Evolutionary conservation across 2,888 invertebrate species (phyloP).

Genomic region (Pseudeuparius sepicola): DNA sequence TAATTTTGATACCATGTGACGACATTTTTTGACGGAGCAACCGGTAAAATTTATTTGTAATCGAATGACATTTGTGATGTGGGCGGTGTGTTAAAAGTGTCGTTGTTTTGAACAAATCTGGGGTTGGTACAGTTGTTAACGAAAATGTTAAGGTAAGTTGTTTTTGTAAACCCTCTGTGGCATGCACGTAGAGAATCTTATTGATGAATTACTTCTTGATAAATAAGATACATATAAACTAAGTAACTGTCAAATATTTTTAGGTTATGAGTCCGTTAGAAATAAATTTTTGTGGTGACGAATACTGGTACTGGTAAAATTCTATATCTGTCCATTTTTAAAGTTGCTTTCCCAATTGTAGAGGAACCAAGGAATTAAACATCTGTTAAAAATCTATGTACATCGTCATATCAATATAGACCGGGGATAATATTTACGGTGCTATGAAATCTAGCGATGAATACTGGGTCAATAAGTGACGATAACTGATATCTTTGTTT

Average conservation of each 20-base stretch:
- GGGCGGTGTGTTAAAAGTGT: constrained; percentile 1
- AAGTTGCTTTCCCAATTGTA: no score
- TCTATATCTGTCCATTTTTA: constrained; percentile 1
- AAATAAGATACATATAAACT: background rate
- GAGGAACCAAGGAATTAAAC: constrained; percentile 1
- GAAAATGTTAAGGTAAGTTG: background rate
- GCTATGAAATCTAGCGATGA: constrained; percentile 2
- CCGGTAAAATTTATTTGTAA: constrained; percentile 1
- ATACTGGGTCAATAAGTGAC: constrained; percentile 2
- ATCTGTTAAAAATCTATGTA: constrained; percentile 1
- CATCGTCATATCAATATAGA: background rate
- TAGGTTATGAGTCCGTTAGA: constrained; percentile 1
- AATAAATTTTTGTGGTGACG: background rate
- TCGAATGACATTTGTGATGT: constrained; percentile 3
- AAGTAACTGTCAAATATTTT: constrained; percentile 1
- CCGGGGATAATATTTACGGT: constrained; percentile 1
- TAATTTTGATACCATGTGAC: constrained; percentile 2
- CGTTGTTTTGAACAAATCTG: constrained; percentile 1
- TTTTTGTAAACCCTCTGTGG: constrained; percentile 1
- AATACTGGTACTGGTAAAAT: constrained; percentile 2
- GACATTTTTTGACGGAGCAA: constrained; percentile 2
- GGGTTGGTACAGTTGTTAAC: constrained; percentile 3
- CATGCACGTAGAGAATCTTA: constrained; percentile 1
- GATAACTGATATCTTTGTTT: background rate
- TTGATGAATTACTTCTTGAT: constrained; percentile 3